Conservation (phyloP, 2,888 invertebrate genomes). For the Ichneumoninae sp. region DNA sequence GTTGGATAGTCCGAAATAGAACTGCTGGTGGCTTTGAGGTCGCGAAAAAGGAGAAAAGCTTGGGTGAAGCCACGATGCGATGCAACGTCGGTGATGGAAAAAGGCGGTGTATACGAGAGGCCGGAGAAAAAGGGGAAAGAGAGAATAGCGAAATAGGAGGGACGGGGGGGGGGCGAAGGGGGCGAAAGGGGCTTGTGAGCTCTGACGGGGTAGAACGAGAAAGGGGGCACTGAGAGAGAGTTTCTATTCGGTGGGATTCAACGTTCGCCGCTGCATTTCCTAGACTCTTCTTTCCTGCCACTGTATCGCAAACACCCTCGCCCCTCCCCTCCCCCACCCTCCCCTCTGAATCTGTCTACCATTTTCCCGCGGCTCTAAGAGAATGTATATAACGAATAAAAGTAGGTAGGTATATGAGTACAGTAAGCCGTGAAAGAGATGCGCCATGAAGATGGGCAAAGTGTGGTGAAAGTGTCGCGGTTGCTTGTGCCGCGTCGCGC, state of each 20-base stretch:
- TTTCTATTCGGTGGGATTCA: conserved; percentile 65
- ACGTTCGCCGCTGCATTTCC: conserved; percentile 53
- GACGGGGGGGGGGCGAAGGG: neutral
- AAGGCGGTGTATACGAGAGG: conserved; percentile 52
- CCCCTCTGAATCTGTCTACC: conserved; percentile 15
- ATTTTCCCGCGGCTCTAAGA: conserved; percentile 43
- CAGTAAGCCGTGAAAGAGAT: conserved; percentile 59
- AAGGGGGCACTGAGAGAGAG: conserved; percentile 33
- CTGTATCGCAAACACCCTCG: conserved; percentile 10
- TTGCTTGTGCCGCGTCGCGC: conserved; percentile 20
- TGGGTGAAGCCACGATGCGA: conserved; percentile 53
- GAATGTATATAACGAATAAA: conserved; percentile 64
- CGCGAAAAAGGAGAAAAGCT: conserved; percentile 69
- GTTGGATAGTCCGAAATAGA: conserved; percentile 81
- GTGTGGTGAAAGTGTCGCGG: conserved; percentile 57
- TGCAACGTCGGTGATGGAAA: conserved; percentile 61
- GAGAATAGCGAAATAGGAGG: conserved; percentile 37
- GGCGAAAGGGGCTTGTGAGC: conserved; percentile 32
- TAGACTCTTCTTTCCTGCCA: conserved; percentile 40
- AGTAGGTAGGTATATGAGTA: conserved; percentile 57
- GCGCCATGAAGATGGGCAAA: conserved; percentile 35
- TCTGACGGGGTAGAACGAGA: conserved; percentile 44
- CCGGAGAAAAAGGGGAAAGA: conserved; percentile 31
- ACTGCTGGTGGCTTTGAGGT: conserved; percentile 79
- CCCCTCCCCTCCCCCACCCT: neutral